Evolutionary conservation across 2,113 vertebrate genomes (phyloP).

Genomic region (Pterophyllum scalare): DNA sequence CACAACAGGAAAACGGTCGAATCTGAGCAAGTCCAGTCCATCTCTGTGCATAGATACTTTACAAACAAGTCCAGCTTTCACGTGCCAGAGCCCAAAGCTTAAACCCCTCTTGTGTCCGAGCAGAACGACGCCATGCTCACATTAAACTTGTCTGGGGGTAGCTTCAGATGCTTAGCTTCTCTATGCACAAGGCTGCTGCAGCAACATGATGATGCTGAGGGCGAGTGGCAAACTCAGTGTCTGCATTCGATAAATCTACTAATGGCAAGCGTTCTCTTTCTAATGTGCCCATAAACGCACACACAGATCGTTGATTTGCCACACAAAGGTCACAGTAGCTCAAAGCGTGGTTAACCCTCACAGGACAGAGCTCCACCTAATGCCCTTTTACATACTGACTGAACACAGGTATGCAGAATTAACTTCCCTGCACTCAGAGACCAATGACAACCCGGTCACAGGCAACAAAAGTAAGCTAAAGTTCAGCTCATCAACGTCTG

Average conservation of each 20-base stretch:
- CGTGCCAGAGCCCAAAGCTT: not conserved
- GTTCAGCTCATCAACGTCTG: not conserved
- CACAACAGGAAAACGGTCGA: slow-evolving; percentile 30
- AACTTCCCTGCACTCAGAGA: not conserved
- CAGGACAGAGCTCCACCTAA: slow-evolving; percentile 5
- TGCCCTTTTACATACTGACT: slow-evolving; percentile 8
- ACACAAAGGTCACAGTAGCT: slow-evolving; percentile 60
- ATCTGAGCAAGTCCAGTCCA: not conserved
- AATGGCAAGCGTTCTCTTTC: not conserved
- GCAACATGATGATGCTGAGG: slow-evolving; percentile 1
- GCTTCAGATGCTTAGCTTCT: not conserved
- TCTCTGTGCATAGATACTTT: slow-evolving; percentile 1
- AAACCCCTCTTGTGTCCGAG: not conserved
- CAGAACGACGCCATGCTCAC: not conserved
- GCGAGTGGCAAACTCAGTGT: not conserved
- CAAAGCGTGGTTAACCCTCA: slow-evolving; percentile 41
- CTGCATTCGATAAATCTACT: not conserved
- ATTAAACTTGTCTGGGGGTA: not conserved
- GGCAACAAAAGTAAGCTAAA: not conserved
- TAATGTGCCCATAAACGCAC: not conserved
- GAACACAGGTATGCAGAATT: slow-evolving; percentile 9
- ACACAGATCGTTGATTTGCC: slow-evolving; percentile 8
- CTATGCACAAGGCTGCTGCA: not conserved
- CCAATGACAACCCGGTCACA: not conserved
- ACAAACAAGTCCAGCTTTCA: not conserved